Evolutionary conservation across 2,888 invertebrate genomes (phyloP).

Genomic region (Apodemia hepburni): DNA sequence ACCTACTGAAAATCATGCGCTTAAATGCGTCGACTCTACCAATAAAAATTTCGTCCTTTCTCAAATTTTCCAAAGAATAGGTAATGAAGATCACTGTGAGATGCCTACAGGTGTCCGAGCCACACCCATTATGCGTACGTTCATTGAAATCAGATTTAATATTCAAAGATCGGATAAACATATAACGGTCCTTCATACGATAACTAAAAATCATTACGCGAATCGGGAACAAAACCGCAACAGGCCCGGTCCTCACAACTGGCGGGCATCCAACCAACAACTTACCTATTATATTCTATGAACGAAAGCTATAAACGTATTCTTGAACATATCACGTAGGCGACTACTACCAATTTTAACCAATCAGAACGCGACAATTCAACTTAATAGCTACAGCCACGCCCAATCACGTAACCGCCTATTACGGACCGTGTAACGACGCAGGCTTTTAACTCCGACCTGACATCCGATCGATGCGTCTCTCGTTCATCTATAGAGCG

Average conservation of each 20-base stretch:
- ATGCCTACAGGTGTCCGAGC: slow-evolving; percentile 23
- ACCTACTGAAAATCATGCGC: neutral
- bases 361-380: slow-evolving; percentile 78
- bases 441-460: slow-evolving; percentile 76
- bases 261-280: slow-evolving; percentile 73
- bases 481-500: slow-evolving; percentile 48
- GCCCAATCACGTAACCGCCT: slow-evolving; percentile 80
- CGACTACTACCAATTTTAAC: slow-evolving; percentile 78
- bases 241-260: slow-evolving; percentile 51
- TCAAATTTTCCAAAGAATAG: slow-evolving; percentile 8
- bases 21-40: neutral
- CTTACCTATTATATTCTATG: slow-evolving; percentile 79
- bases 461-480: slow-evolving; percentile 65
- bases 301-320: slow-evolving; percentile 76
- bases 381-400: slow-evolving; percentile 77
- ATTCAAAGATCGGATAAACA: slow-evolving; percentile 44
- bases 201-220: slow-evolving; percentile 69
- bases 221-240: slow-evolving; percentile 63
- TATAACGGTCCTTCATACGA: slow-evolving; percentile 55
- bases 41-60: neutral
- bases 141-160: slow-evolving; percentile 32
- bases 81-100: neutral
- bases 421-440: slow-evolving; percentile 78
- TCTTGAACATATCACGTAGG: slow-evolving; percentile 78
- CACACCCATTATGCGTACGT: slow-evolving; percentile 24